These are phyloP conservation scores for Oreochromis niloticus DNA, from an alignment of 2,113 vertebrate species.

Conservation along the genomic window DNA sequence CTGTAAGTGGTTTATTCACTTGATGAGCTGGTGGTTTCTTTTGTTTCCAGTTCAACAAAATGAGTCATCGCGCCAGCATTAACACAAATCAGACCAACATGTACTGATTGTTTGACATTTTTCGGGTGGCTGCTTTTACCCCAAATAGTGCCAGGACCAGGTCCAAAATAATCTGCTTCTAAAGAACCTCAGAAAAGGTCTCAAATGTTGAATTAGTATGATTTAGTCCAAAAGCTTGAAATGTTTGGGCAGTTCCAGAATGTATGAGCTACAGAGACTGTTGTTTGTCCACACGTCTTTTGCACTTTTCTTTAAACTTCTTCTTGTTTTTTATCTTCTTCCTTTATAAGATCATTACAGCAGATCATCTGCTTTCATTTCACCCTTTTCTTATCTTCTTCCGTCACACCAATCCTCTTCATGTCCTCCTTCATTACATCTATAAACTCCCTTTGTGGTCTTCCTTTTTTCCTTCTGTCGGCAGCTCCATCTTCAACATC, in stretches of 20 bases:
- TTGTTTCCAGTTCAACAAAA: not conserved
- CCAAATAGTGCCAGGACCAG: not conserved
- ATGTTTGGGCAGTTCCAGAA: not conserved
- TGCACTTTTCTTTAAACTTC: not conserved
- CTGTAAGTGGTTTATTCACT: not conserved
- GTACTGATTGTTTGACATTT: not conserved
- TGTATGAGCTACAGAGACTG: not conserved
- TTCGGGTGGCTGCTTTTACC: fast-evolving
- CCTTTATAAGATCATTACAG: not conserved
- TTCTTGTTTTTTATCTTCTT: not conserved
- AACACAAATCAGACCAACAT: not conserved
- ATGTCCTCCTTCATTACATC: not conserved
- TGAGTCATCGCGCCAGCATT: not conserved
- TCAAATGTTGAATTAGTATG: not conserved
- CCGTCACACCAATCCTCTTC: not conserved
- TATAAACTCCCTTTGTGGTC: fast-evolving
- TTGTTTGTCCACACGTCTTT: not conserved
- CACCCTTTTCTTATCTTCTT: not conserved
- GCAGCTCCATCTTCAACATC: not conserved
- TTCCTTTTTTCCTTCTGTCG: not conserved
- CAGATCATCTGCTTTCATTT: not conserved
- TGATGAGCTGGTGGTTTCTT: not conserved
- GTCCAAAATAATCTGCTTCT: not conserved
- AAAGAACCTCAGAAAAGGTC: not conserved
- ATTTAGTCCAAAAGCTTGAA: not conserved